Percentiles rank a stretch among this genome's conserved stretches.
Conservation (phyloP, 2,797 vertebrate species). For the Rhadinocentrus ornatus region DNA sequence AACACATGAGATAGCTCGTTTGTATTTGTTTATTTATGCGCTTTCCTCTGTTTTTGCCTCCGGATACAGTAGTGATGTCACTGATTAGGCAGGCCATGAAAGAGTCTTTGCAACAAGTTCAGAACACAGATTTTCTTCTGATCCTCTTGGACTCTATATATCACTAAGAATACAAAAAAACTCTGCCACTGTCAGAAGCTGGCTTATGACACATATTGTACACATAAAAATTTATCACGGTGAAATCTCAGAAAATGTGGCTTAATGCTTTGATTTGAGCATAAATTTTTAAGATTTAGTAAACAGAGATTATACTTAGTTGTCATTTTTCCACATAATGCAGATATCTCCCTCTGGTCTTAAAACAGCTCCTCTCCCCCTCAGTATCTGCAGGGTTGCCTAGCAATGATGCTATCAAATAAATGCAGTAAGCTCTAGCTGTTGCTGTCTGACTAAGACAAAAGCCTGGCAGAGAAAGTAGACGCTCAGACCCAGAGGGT, state of each 20-base stretch:
- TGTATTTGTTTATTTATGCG: no score
- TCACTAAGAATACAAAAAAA: not conserved
- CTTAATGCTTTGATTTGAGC: not conserved
- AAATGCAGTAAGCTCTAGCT: constrained; percentile 58
- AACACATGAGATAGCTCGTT: no score
- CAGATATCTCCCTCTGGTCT: constrained; percentile 20
- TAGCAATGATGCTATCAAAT: constrained; percentile 64
- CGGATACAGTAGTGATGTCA: no score
- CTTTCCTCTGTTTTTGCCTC: no score
- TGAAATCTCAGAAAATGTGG: not conserved
- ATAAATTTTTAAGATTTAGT: constrained; percentile 4
- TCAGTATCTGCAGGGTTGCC: constrained; percentile 50
- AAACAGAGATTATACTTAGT: constrained; percentile 10
- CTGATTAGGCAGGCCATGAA: no score
- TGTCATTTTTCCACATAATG: constrained; percentile 21
- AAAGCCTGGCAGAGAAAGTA: constrained; percentile 38
- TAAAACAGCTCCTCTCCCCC: constrained; percentile 19
- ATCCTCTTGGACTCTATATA: not conserved
- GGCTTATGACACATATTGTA: not conserved
- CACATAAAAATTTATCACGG: not conserved
- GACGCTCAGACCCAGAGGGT: constrained; percentile 35
- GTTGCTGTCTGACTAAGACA: constrained; percentile 49
- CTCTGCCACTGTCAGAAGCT: not conserved
- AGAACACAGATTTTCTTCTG: not conserved
- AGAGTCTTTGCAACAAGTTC: not conserved